Evolutionary conservation across 1,140 invertebrate species (phyloP).

Genomic region (Pseudomyrmex concolor): DNA sequence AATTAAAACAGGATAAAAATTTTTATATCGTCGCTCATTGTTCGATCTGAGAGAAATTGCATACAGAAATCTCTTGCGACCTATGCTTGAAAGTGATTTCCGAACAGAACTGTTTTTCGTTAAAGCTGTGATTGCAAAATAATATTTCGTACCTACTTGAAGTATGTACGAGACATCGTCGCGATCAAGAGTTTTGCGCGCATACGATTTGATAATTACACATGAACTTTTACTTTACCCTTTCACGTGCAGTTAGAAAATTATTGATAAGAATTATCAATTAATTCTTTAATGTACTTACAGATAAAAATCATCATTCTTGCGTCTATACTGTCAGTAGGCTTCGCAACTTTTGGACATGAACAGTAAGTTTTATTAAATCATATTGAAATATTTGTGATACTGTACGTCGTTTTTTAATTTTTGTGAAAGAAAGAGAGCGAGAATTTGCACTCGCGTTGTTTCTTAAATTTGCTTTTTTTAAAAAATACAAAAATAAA

Average conservation of each 20-base stretch:
- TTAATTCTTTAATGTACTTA: conserved; percentile 39
- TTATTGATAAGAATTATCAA: conserved; percentile 1
- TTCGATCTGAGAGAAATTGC: conserved; percentile 9
- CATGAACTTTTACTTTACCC: not conserved
- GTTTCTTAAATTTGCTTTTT: too few relatives aligned
- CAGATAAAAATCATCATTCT: conserved; percentile 74
- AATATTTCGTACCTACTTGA: not conserved
- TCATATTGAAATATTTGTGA: not conserved
- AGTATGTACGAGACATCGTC: not conserved
- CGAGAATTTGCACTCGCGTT: not conserved
- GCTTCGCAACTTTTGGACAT: conserved; percentile 81
- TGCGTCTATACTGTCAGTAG: conserved; percentile 66
- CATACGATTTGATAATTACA: too few relatives aligned
- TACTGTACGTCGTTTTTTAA: not conserved
- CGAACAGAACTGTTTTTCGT: not conserved
- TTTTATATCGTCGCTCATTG: not conserved
- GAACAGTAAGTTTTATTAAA: conserved; percentile 80
- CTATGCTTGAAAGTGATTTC: not conserved
- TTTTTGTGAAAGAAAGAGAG: not conserved
- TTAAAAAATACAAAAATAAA: too few relatives aligned
- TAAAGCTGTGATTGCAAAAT: not conserved
- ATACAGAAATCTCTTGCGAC: not conserved
- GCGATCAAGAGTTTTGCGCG: not conserved
- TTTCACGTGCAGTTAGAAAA: not conserved
- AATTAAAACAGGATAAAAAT: conserved; percentile 13